phyloP scores from a whole-genome alignment of 1,140 invertebrate species.

The Orussus abietinus region DNA sequence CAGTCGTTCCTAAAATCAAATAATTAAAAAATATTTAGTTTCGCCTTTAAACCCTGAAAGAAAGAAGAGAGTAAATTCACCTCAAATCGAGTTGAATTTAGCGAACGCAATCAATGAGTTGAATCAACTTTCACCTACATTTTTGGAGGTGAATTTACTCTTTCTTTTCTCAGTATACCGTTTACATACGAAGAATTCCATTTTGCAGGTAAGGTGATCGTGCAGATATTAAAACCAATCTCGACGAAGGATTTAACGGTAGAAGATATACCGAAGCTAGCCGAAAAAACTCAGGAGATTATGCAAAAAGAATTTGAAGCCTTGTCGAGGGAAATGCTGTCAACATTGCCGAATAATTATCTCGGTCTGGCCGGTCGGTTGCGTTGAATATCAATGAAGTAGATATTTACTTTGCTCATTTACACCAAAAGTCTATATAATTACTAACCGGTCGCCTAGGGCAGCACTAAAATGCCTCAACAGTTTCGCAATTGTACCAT shows the following conservation, averaged over 20 bases:
- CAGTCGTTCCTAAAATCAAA: conserved; percentile 9
- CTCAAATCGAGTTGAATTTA: too few species aligned
- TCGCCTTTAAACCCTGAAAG: background rate
- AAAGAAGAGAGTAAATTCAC: too few species aligned
- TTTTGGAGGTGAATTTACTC: too few species aligned
- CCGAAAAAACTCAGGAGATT: conserved; percentile 38
- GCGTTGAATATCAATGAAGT: background rate
- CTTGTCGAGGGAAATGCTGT: conserved; percentile 14
- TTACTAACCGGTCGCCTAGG: too few species aligned
- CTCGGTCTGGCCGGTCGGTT: conserved; percentile 1
- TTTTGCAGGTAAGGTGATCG: conserved; percentile 50
- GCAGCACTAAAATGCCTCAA: too few species aligned
- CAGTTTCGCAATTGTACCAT: too few species aligned
- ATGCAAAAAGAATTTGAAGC: conserved; percentile 38
- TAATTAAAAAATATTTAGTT: conserved; percentile 4
- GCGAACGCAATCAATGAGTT: too few species aligned
- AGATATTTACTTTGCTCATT: background rate
- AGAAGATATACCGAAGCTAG: conserved; percentile 46
- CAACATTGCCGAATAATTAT: conserved; percentile 15
- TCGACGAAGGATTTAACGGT: conserved; percentile 45
- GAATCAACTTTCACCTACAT: too few species aligned
- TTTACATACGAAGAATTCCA: conserved; percentile 10
- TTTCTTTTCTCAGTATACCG: background rate
- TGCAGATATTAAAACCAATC: conserved; percentile 51
- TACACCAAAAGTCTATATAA: too few species aligned